These are phyloP conservation scores for Carposina sasakii DNA, from an alignment of 1,140 invertebrate species.

Conservation along the genomic window DNA sequence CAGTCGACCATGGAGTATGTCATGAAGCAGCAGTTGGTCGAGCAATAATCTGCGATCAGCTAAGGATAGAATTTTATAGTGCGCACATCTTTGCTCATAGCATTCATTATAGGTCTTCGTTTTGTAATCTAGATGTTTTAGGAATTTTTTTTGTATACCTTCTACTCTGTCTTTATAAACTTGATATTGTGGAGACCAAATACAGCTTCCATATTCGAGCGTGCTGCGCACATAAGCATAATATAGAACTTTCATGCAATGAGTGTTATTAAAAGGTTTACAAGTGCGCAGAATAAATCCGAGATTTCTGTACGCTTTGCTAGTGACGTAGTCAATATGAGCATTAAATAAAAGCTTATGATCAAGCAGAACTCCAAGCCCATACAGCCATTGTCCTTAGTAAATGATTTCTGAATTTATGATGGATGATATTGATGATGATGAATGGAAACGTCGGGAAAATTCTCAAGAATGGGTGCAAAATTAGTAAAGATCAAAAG, in stretches of 20 bases:
- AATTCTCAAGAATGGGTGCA: no score
- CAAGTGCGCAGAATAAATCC: neutral
- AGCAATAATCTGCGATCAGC: no score
- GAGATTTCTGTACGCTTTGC: neutral
- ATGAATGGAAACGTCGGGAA: no score
- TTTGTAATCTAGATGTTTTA: constrained; percentile 2
- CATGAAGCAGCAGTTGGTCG: no score
- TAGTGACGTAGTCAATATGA: neutral
- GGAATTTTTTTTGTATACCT: constrained; percentile 1
- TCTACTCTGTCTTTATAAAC: neutral
- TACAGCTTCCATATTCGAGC: neutral
- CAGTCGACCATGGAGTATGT: no score
- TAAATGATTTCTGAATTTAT: no score
- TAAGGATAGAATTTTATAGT: neutral
- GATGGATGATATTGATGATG: no score
- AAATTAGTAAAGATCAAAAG: no score
- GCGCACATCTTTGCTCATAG: neutral
- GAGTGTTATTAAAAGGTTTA: neutral
- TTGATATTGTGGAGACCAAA: neutral
- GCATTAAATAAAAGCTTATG: neutral
- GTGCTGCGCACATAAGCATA: neutral
- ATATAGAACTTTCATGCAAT: neutral
- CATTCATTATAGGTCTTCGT: neutral
- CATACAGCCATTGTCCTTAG: no score
- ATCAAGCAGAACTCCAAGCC: neutral